Conservation (phyloP, 2,113 vertebrate genomes). For the Oceanodroma tethys region DNA sequence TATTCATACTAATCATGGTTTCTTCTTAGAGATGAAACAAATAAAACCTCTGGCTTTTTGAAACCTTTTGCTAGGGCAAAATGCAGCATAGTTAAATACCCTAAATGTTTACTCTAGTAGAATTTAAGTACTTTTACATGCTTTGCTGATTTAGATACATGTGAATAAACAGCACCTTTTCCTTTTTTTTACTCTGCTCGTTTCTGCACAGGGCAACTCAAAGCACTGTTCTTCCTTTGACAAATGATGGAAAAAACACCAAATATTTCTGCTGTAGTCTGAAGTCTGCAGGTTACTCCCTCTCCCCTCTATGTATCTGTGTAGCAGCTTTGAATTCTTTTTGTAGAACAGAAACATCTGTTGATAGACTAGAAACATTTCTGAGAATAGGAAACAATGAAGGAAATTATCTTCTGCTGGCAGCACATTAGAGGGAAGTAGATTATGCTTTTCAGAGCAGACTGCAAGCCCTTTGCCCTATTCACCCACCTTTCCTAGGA, state of each 20-base stretch:
- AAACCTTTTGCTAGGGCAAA: background rate
- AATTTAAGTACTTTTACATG: background rate
- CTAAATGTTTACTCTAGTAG: background rate
- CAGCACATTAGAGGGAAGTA: background rate
- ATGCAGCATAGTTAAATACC: background rate
- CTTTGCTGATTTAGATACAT: background rate
- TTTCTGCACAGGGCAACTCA: background rate
- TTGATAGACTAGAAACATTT: background rate
- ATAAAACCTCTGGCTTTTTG: background rate
- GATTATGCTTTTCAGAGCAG: background rate
- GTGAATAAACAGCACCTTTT: background rate
- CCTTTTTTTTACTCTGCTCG: background rate
- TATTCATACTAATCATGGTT: background rate
- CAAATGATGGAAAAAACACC: background rate
- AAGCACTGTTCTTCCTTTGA: background rate
- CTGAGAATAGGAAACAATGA: slow-evolving; percentile 13
- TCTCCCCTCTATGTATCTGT: background rate
- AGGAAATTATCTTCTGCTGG: slow-evolving; percentile 9
- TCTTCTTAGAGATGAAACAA: background rate
- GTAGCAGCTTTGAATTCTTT: background rate
- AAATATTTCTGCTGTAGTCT: background rate
- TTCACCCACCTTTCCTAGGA: background rate
- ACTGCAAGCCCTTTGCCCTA: background rate
- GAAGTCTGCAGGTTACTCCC: background rate
- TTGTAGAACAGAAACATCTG: background rate